These are phyloP conservation scores for Eremophila alpestris DNA, from an alignment of 2,797 vertebrate species.

Conservation along the genomic window DNA sequence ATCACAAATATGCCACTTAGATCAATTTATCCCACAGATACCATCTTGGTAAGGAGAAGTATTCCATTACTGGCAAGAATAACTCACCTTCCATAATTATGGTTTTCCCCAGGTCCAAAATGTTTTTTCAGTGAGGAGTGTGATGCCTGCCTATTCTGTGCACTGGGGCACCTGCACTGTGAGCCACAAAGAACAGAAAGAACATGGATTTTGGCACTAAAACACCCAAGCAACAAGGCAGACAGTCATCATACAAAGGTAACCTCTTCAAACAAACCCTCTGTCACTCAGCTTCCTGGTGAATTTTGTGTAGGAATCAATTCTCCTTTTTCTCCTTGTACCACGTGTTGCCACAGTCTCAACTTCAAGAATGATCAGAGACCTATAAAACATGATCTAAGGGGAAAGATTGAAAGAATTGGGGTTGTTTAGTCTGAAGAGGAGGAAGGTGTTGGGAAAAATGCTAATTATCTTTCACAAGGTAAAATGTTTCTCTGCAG, in stretches of 20 bases:
- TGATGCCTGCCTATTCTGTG: background rate
- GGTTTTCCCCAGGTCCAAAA: background rate
- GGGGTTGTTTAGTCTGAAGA: conserved; percentile 6
- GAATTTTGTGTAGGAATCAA: background rate
- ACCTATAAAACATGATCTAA: conserved; percentile 34
- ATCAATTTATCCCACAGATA: background rate
- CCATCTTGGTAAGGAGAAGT: background rate
- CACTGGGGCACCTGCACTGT: background rate
- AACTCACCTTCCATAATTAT: background rate
- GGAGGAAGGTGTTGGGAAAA: background rate
- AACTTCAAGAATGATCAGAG: conserved; percentile 33
- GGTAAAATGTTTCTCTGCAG: background rate
- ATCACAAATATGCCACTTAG: background rate
- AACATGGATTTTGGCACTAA: background rate
- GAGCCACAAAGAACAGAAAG: background rate
- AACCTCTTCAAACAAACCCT: conserved; percentile 14
- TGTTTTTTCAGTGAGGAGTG: background rate
- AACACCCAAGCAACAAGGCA: background rate
- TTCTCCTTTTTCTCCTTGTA: background rate
- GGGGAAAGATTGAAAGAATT: conserved; percentile 36
- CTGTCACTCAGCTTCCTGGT: background rate
- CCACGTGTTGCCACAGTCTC: background rate
- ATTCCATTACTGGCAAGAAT: background rate
- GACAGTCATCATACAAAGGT: background rate
- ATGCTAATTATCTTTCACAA: background rate